These are phyloP conservation scores for Akabosia matsudoensis DNA, from an alignment of 1,140 invertebrate species.

Conservation along the genomic window DNA sequence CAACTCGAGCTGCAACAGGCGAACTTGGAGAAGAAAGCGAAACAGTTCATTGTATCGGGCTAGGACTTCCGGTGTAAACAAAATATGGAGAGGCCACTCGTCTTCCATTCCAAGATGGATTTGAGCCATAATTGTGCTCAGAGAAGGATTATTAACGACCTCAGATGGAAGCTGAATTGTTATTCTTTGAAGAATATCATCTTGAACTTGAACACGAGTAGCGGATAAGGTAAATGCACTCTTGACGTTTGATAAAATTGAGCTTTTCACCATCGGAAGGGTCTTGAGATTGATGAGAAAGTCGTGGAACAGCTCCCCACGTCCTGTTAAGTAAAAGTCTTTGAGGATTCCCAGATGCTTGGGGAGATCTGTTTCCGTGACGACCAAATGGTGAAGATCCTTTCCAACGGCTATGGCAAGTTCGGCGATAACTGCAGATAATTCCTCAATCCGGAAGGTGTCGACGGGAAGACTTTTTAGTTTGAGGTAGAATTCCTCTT, in stretches of 20 bases:
- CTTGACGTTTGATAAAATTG: constrained; percentile 29
- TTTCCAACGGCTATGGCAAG: constrained; percentile 39
- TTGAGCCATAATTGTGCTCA: background rate
- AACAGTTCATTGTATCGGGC: constrained; percentile 68
- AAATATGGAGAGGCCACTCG: constrained; percentile 72
- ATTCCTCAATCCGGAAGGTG: constrained; percentile 39
- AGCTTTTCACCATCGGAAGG: background rate
- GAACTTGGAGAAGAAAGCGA: constrained; percentile 68
- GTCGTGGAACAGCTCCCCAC: constrained; percentile 45
- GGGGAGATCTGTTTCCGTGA: constrained; percentile 36
- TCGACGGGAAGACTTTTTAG: constrained; percentile 33
- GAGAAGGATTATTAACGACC: background rate
- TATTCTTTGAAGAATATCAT: constrained; percentile 41
- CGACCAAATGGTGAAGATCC: constrained; percentile 43
- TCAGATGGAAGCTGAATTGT: background rate
- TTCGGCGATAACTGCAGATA: constrained; percentile 31
- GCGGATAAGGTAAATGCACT: constrained; percentile 34
- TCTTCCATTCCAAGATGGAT: constrained; percentile 30
- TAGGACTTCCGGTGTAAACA: constrained; percentile 66
- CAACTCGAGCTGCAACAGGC: constrained; percentile 48
- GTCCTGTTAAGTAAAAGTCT: constrained; percentile 43
- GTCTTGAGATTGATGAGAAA: constrained; percentile 35
- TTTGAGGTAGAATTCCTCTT: constrained; percentile 38
- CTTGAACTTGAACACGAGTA: constrained; percentile 42
- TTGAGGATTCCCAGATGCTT: constrained; percentile 45